These are phyloP conservation scores for Eupithecia dodoneata DNA, from an alignment of 2,888 invertebrate species.

Conservation along the genomic window DNA sequence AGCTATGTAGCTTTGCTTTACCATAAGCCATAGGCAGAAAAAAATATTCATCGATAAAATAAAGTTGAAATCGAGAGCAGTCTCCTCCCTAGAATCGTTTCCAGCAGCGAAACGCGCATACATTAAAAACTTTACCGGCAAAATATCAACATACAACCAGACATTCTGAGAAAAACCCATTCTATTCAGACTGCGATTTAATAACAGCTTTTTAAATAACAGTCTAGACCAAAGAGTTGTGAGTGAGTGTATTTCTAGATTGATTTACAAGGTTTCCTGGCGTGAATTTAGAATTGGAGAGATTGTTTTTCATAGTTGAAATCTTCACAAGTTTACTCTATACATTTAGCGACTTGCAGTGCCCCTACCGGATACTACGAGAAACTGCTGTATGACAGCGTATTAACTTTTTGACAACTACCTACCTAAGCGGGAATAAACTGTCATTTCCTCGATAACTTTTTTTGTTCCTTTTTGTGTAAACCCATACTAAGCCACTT, in stretches of 20 bases:
- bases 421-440: too few species aligned
- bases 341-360: background rate
- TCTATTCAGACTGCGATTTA: slow-evolving; percentile 37
- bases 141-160: slow-evolving; percentile 68
- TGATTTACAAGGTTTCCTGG: background rate
- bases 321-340: background rate
- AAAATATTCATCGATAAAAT: slow-evolving; percentile 5
- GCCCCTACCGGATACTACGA: too few species aligned
- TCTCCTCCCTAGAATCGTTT: slow-evolving; percentile 49
- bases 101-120: slow-evolving; percentile 73
- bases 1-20: too few species aligned
- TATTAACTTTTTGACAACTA: too few species aligned
- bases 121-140: slow-evolving; percentile 78
- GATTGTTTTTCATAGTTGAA: background rate
- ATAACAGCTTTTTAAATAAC: slow-evolving; percentile 45
- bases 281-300: background rate
- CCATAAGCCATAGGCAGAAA: background rate
- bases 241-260: background rate
- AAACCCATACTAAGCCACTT: too few species aligned
- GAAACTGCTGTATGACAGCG: too few species aligned
- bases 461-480: too few species aligned
- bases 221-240: slow-evolving; percentile 20
- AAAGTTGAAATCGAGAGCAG: slow-evolving; percentile 10
- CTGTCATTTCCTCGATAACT: too few species aligned
- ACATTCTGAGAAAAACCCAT: slow-evolving; percentile 47